Evolutionary conservation across 1,140 invertebrate genomes (phyloP), one percentile per base, ranked within the genome.

Genomic region (Myzus persicae): DNA sequence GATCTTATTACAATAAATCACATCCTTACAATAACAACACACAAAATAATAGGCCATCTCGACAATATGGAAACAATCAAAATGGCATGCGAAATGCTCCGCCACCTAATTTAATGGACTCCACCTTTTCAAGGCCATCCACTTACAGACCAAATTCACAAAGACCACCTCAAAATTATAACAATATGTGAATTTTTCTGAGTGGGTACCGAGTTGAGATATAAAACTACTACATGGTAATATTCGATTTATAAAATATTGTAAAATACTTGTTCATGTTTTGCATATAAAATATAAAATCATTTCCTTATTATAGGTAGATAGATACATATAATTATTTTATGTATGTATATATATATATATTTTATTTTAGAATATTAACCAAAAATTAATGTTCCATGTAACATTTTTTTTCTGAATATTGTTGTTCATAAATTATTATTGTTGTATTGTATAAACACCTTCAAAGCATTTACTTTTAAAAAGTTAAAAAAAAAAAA

Each of bases 141-240:
- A 93, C 84, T 85, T 93, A 85, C 67, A 44, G 90, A 92, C 82
- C 67, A 92, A 92, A 92, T 81, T 51, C 90, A 81, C 59, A 92
- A 92, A 92, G 90, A 51, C 90, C 67, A 31, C 90, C 90, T 82
- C 90, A 92, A 92, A 92, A 92, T 92, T 92, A 92, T 82, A 92
- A 92, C 36, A 82, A 92, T 46, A 92, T 92, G 40, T 92, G 67
- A 82, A 92, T 82, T 91, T 92, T 81, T n/a, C 20, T 92, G 36
- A 46, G 76, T 90, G 31, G 89, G 40, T 90, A 92, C 67, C 1
- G 90, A 82, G 67, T 46, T 48, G 26, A 46, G 6, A 46, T 46
- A 38, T 20, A 90, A 51, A 87, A 48, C 20, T 81, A 81, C 82
- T 44, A 91, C 42, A 44, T n/a, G 42, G 42, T 91, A 92, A 44